These are phyloP conservation scores for Perdita meconis DNA, from an alignment of 2,888 invertebrate genomes.

Conservation along the genomic window DNA sequence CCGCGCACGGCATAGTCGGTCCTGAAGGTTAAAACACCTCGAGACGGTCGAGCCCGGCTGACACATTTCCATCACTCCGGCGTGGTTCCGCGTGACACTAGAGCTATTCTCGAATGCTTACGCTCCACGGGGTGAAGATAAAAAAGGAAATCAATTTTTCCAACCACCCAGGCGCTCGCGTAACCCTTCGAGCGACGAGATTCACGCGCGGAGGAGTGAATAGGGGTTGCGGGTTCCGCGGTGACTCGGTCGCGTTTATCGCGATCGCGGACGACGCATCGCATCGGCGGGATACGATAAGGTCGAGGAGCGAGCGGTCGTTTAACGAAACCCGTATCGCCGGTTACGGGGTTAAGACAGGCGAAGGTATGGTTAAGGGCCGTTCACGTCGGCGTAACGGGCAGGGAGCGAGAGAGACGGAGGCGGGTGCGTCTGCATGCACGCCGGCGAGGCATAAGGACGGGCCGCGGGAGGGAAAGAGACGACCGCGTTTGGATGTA, in stretches of 20 bases:
- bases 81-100: too few relatives aligned
- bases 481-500: conserved; percentile 77
- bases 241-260: conserved; percentile 15
- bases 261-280: conserved; percentile 28
- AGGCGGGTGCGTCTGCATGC: conserved; percentile 67
- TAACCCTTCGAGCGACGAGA: too few relatives aligned
- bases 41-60: too few relatives aligned
- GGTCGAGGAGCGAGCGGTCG: conserved; percentile 29
- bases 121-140: too few relatives aligned
- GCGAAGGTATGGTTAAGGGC: conserved; percentile 63
- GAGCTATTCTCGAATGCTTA: too few relatives aligned
- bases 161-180: too few relatives aligned
- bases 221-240: background rate
- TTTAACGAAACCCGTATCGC: conserved; percentile 49
- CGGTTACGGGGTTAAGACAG: conserved; percentile 53
- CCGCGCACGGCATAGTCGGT: too few relatives aligned
- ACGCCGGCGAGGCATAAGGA: conserved; percentile 68
- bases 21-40: too few relatives aligned
- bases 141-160: too few relatives aligned
- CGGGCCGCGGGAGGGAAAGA: conserved; percentile 70
- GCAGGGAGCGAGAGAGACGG: conserved; percentile 39
- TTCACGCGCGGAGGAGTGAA: background rate
- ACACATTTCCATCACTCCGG: too few relatives aligned
- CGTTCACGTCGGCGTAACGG: conserved; percentile 66
- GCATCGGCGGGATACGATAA: conserved; percentile 26